Evolutionary conservation across 1,140 invertebrate species (phyloP).

Genomic region (Dendrolimus punctatus): DNA sequence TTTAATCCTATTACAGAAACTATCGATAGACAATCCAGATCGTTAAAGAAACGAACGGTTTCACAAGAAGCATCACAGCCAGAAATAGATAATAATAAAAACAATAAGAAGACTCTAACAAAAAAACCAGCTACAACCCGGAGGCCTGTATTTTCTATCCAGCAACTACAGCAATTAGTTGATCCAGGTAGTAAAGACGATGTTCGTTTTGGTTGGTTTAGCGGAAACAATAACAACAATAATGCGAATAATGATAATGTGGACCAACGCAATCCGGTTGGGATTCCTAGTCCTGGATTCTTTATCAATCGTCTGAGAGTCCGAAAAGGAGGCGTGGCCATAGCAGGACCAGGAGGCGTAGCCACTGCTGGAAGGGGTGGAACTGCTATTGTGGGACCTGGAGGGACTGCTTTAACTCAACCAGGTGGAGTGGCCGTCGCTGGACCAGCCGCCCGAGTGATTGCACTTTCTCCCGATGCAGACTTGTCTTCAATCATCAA

Average conservation of each 20-base stretch:
- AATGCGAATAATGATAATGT: conserved; percentile 20
- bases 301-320: conserved; percentile 79
- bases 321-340: conserved; percentile 79
- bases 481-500: conserved; percentile 61
- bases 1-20: conserved; percentile 8
- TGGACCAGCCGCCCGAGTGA: conserved; percentile 77
- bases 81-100: conserved; percentile 24
- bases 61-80: conserved; percentile 19
- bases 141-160: conserved; percentile 14
- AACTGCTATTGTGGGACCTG: conserved; percentile 82
- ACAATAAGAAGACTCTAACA: conserved; percentile 30
- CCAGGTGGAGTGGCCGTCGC: conserved; percentile 79
- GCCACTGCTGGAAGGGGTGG: conserved; percentile 81
- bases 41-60: conserved; percentile 39
- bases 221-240: conserved; percentile 17
- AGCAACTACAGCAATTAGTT: not conserved
- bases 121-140: conserved; percentile 27
- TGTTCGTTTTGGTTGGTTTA: conserved; percentile 6
- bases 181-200: too few species aligned
- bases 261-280: too few species aligned
- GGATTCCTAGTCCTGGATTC: conserved; percentile 65
- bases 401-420: conserved; percentile 79
- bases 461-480: conserved; percentile 73
- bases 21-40: conserved; percentile 33
- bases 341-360: conserved; percentile 81